Evolutionary conservation across 2,888 invertebrate genomes (phyloP).

Genomic region (Bombylius major): DNA sequence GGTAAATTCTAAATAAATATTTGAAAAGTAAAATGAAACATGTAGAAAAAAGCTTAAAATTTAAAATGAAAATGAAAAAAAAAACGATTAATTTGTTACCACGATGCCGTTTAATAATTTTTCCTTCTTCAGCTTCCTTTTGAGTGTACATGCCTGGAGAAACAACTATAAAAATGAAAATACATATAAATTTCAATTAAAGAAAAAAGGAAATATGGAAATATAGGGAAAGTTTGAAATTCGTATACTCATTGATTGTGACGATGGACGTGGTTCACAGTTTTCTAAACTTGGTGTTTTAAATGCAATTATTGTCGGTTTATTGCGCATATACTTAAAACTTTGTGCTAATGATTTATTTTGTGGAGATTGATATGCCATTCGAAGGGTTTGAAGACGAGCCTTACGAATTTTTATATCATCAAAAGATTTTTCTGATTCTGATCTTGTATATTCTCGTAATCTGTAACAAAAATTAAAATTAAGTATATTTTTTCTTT

Average conservation of each 20-base stretch:
- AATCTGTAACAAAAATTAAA: constrained; percentile 37
- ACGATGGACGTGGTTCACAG: constrained; percentile 45
- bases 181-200: constrained; percentile 2
- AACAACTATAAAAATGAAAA: constrained; percentile 13
- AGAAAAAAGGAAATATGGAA: neutral
- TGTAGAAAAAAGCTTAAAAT: too few relatives aligned
- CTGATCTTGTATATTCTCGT: constrained; percentile 59
- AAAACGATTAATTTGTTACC: constrained; percentile 13
- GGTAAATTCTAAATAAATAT: too few relatives aligned
- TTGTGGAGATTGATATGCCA: constrained; percentile 61
- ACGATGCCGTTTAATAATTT: constrained; percentile 30
- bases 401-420: constrained; percentile 52
- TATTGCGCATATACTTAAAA: constrained; percentile 80
- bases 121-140: constrained; percentile 50
- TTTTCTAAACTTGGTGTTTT: constrained; percentile 70
- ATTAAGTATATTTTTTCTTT: neutral
- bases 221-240: too few relatives aligned
- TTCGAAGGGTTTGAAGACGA: constrained; percentile 48
- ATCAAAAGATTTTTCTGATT: constrained; percentile 66
- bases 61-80: neutral
- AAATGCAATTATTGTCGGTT: constrained; percentile 79
- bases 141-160: constrained; percentile 26
- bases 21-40: too few relatives aligned
- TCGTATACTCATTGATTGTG: constrained; percentile 43
- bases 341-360: constrained; percentile 71